Evolutionary conservation across 2,888 invertebrate genomes (phyloP).

Genomic region (Oxycera nigricornis): DNA sequence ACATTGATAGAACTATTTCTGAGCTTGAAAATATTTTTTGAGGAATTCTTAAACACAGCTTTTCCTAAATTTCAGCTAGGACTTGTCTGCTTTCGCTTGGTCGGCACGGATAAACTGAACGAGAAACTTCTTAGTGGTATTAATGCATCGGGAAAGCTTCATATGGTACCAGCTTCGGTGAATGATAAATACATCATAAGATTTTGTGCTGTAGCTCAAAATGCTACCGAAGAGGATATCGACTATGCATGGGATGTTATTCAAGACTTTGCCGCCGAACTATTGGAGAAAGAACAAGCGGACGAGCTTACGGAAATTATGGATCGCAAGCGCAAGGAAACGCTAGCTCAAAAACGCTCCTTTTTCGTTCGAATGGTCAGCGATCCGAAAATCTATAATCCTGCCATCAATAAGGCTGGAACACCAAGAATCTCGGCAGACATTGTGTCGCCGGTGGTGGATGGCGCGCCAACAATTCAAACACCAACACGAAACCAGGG

Average conservation of each 20-base stretch:
- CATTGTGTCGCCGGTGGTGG: conserved; percentile 57
- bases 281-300: conserved; percentile 72
- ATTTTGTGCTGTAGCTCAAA: conserved; percentile 92
- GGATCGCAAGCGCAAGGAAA: conserved; percentile 77
- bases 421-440: conserved; percentile 64
- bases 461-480: conserved; percentile 57
- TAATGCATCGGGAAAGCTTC: conserved; percentile 93
- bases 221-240: conserved; percentile 84
- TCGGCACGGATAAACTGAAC: conserved; percentile 81
- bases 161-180: conserved; percentile 95
- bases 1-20: no score
- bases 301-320: conserved; percentile 79
- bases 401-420: conserved; percentile 81
- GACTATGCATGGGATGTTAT: conserved; percentile 87
- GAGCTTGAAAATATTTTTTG: no score
- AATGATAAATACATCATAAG: conserved; percentile 90
- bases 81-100: conserved; percentile 88
- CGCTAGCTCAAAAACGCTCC: conserved; percentile 88
- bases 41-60: no score
- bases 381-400: conserved; percentile 96
- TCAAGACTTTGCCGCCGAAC: conserved; percentile 78
- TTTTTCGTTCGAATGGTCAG: conserved; percentile 98
- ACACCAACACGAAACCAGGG: conserved; percentile 64
- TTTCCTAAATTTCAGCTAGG: conserved; percentile 71
- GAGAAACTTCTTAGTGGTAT: conserved; percentile 90